Percentiles rank a stretch among this genome's conserved stretches.
Evolutionary conservation across 2,888 invertebrate genomes (phyloP).

Genomic region (Xestia rhomboidea): DNA sequence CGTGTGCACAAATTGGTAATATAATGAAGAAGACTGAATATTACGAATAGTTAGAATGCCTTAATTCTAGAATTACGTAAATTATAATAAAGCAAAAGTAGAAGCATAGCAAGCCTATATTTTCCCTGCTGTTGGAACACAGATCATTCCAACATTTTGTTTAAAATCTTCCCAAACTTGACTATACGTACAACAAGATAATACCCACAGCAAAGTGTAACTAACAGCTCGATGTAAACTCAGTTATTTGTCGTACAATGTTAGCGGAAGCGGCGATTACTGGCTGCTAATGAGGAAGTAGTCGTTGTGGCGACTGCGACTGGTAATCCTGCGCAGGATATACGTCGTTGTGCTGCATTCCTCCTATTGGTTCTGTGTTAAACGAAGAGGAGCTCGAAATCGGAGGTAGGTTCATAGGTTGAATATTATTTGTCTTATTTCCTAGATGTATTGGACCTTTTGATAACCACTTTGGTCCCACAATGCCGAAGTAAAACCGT

Average conservation of each 20-base stretch:
- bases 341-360: conserved; percentile 51
- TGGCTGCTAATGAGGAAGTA: conserved; percentile 87
- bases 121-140: too few relatives aligned
- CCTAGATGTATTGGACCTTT: not conserved
- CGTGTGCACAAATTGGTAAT: conserved; percentile 12
- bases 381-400: not conserved
- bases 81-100: not conserved
- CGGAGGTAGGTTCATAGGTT: not conserved
- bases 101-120: not conserved
- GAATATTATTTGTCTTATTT: not conserved
- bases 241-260: conserved; percentile 53
- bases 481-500: not conserved
- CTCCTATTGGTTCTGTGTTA: conserved; percentile 22
- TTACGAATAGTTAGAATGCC: not conserved
- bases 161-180: not conserved
- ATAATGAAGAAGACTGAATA: not conserved
- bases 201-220: conserved; percentile 3
- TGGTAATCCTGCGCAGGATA: conserved; percentile 70
- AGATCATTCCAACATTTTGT: not conserved
- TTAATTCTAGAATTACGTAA: not conserved
- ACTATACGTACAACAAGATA: not conserved
- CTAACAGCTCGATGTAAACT: conserved; percentile 25
- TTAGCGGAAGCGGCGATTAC: conserved; percentile 84
- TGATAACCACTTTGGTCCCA: not conserved
- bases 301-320: conserved; percentile 73